These are phyloP conservation scores for Aphodius sticticus DNA, from an alignment of 2,888 invertebrate genomes.

Conservation along the genomic window DNA sequence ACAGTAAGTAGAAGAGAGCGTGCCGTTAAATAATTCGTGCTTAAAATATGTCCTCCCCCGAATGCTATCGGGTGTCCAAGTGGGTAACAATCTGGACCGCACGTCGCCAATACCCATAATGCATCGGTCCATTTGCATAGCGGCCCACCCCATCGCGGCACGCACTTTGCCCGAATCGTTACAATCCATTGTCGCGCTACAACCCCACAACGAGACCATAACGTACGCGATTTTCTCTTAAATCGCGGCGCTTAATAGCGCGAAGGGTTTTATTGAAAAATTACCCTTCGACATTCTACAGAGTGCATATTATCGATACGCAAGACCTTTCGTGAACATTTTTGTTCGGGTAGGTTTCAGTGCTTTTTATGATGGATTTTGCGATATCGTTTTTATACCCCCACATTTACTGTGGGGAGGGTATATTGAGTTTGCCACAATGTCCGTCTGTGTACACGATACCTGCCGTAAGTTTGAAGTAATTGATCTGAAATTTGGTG, in stretches of 20 bases:
- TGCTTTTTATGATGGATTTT: not conserved
- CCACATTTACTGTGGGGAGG: no score
- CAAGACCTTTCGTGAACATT: not conserved
- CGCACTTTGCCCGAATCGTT: conserved; percentile 8
- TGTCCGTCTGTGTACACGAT: no score
- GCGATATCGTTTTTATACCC: no score
- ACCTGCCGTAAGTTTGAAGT: no score
- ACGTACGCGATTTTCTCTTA: not conserved
- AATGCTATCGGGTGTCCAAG: conserved; percentile 44
- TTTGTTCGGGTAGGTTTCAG: not conserved
- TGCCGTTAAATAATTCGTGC: not conserved
- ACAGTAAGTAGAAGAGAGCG: not conserved
- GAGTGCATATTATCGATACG: conserved; percentile 11
- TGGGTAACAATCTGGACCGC: conserved; percentile 43
- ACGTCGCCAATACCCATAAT: conserved; percentile 45
- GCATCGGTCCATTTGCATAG: conserved; percentile 43
- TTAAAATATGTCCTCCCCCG: conserved; percentile 53
- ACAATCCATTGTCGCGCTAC: not conserved
- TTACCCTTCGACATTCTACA: conserved; percentile 7
- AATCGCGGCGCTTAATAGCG: not conserved
- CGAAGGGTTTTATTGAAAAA: not conserved
- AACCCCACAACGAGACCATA: not conserved
- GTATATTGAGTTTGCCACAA: no score
- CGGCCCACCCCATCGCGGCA: conserved; percentile 21
- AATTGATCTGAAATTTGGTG: no score